Evolutionary conservation across 2,888 invertebrate species (phyloP).

Genomic region (Dolichomitus sp.): DNA sequence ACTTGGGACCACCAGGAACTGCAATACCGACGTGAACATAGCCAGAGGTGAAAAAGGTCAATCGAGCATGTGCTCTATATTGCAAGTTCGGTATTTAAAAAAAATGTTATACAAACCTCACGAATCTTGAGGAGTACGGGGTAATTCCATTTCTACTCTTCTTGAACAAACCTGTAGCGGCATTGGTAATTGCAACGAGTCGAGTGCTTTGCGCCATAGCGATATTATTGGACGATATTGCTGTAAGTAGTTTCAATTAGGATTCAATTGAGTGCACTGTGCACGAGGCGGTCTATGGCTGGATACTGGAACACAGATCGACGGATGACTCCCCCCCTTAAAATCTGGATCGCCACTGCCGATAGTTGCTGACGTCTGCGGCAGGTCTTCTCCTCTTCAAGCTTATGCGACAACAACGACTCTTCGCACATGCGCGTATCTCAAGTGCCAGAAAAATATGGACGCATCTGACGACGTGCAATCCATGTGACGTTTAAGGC

Average conservation of each 20-base stretch:
- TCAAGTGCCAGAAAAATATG: background rate
- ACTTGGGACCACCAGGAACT: constrained; percentile 96
- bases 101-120: constrained; percentile 70
- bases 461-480: too few species aligned
- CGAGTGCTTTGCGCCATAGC: constrained; percentile 77
- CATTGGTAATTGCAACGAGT: constrained; percentile 67
- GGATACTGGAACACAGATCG: constrained; percentile 17
- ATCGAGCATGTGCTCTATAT: constrained; percentile 48
- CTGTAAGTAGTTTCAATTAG: constrained; percentile 40
- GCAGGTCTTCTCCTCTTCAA: background rate
- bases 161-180: constrained; percentile 69
- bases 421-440: background rate
- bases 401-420: background rate
- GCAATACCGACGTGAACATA: constrained; percentile 54
- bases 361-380: constrained; percentile 3
- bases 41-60: constrained; percentile 52
- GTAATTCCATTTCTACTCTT: constrained; percentile 69
- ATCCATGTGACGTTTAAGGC: too few species aligned
- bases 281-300: constrained; percentile 11
- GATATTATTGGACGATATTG: constrained; percentile 27
- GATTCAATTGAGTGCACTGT: constrained; percentile 28
- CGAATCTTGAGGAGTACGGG: constrained; percentile 66
- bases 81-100: constrained; percentile 3
- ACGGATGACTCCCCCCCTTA: background rate
- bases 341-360: constrained; percentile 1